Base-by-base conservation (phyloP, 2,888 invertebrate species). In the Lepidonotus clava region DNA sequence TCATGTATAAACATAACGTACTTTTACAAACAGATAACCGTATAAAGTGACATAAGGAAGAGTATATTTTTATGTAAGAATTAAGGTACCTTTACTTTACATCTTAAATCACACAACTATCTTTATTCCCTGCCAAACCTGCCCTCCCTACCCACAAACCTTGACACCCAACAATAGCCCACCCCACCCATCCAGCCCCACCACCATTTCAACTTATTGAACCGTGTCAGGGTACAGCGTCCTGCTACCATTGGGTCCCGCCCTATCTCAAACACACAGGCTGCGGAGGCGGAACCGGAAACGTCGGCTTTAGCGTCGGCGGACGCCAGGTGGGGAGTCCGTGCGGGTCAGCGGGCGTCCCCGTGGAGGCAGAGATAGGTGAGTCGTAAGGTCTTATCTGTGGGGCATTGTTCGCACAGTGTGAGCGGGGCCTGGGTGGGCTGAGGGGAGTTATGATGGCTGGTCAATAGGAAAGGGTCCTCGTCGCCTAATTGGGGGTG, bases 281-380 rank as follows among this genome's bases (percentile, higher is more conserved):
- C 61, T 24, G n/a, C 61, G n/a, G 61, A 24, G 61, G 11, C 61
- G 61, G 24, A 61, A 61, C 61, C 61, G 61, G 61, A 61, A 61
- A 61, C 61, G 61, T 28, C 28, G 14, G 61, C 11, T 28, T 24
- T 61, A 24, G 28, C n/a, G 61, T 28, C 28, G 61, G 61, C 11
- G 61, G 61, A 11, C 11, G 11, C 11, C 11, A 11, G 28, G 28
- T 61, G 53, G n/a, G 53, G n/a, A 4, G n/a, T 32, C 61, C 56
- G 1, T n/a, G 61, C 61, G 24, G 61, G 5, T 61, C 11, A 61
- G 28, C 28, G 24, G 4, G 28, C 8, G 61, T 5, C 5, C 28
- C 61, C 61, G 61, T 2, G 28, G 14, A 46, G 18, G 46, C 8
- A 32, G 61, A 61, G 61, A 61, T 61, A 61, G 61, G n/a, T 32